Base-by-base conservation (phyloP, 2,888 invertebrate genomes). In the Caenorhabditis uteleia region DNA sequence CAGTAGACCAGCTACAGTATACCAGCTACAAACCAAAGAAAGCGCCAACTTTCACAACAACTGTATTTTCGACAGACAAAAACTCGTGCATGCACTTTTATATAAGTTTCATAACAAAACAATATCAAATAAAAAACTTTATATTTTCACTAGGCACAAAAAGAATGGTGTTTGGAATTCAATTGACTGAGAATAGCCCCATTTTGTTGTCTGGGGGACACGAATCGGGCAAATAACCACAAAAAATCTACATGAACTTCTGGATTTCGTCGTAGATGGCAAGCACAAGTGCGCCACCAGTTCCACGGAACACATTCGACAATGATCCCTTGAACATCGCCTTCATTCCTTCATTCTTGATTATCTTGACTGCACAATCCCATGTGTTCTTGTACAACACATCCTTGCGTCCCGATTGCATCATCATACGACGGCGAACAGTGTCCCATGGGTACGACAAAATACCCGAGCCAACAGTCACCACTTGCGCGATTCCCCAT, bases 381-480 rank as follows among this genome's bases (percentile, higher is more conserved):
- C 91, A 82, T 50, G 95, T 94, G 87, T 88, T 90, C 88, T 91
- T 94, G 89, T 93, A 94, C 79, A 91, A 86, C 76, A 91, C 88
- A 51, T 92, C 91, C 87, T 90, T 89, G 72, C 91, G 89, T 49
- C 92, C 92, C 77, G 93, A 93, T 88, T 95, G 95, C 95, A 95
- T 97, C 95, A 95, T 97, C 95, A 95, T 94, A 85, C 95, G 90
- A 88, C 95, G 89, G 85, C 94, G 89, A 65, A 86, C 82, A 91
- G 95, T 95, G 87, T 95, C 95, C 88, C 95, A 92, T 83, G 94
- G 95, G 88, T 95, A 95, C 34, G 94, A 94, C 65, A 93, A 89
- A 84, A 95, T 90, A 84, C 95, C 95, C 68, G 94, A 90, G 66
- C 91, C 88, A 64, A 93, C 90, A 67, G 91, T 92, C 65, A 91